Conservation (phyloP, 64 coral and sea anemone genomes). For the Montipora cactus region DNA sequence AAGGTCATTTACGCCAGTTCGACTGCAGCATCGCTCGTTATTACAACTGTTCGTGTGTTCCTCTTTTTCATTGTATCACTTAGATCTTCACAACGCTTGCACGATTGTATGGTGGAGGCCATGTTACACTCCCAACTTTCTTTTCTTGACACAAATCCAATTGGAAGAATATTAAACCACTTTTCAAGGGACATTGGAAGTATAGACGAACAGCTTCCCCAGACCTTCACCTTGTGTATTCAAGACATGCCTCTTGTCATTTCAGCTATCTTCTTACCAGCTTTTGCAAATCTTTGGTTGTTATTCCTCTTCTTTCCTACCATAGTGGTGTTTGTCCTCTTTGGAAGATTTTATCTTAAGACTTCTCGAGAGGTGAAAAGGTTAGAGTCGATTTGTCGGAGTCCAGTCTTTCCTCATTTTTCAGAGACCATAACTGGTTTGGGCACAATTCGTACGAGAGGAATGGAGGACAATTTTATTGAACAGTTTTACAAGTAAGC, state of each 20-base stretch:
- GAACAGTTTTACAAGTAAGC: slow-evolving; percentile 27
- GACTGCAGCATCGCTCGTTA: slow-evolving; percentile 35
- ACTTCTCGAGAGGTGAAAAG: slow-evolving; percentile 29
- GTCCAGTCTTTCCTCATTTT: slow-evolving; percentile 52
- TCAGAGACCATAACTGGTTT: slow-evolving; percentile 56
- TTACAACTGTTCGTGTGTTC: slow-evolving; percentile 63
- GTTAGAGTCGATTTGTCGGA: slow-evolving; percentile 28
- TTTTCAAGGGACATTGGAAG: slow-evolving; percentile 60
- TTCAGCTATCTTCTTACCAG: slow-evolving; percentile 29
- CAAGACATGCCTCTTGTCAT: background rate
- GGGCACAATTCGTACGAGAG: slow-evolving; percentile 20
- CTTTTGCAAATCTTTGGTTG: slow-evolving; percentile 13
- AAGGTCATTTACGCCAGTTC: slow-evolving; percentile 67
- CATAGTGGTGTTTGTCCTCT: background rate
- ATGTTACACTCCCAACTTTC: slow-evolving; percentile 69
- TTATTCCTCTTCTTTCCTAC: background rate
- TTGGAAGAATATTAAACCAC: slow-evolving; percentile 66
- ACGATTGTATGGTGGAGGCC: slow-evolving; percentile 80
- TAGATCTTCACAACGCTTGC: slow-evolving; percentile 68
- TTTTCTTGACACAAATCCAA: slow-evolving; percentile 90
- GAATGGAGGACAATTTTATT: slow-evolving; percentile 19
- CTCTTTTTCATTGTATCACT: slow-evolving; percentile 79
- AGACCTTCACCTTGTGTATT: background rate
- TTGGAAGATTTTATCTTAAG: slow-evolving; percentile 23
- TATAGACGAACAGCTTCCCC: slow-evolving; percentile 42